Evolutionary conservation across 2,113 vertebrate species (phyloP).

Genomic region (Hirundichthys speculiger): DNA sequence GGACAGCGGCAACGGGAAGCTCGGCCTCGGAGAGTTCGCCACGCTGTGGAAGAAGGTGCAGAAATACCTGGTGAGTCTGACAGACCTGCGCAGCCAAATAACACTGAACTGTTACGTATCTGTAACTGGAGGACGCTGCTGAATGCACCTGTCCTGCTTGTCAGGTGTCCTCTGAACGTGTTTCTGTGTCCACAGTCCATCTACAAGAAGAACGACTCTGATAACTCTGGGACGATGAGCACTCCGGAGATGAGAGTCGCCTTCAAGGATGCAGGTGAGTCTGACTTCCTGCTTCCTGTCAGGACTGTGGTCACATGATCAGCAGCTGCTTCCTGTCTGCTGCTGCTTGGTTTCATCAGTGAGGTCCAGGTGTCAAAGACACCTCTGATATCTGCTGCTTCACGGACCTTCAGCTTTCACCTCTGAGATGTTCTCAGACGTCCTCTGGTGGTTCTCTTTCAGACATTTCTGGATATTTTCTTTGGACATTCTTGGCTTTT

Average conservation of each 20-base stretch:
- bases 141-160: neutral
- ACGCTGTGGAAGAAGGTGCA: slow-evolving; percentile 90
- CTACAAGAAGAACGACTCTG: slow-evolving; percentile 73
- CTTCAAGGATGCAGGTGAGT: slow-evolving; percentile 73
- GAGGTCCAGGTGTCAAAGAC: neutral
- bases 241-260: slow-evolving; percentile 76
- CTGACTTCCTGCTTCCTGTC: too few species aligned
- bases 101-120: too few species aligned
- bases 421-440: too few species aligned
- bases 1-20: slow-evolving; percentile 82
- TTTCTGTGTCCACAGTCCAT: slow-evolving; percentile 49
- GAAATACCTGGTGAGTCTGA: slow-evolving; percentile 85
- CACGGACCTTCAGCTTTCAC: too few species aligned
- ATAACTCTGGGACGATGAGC: slow-evolving; percentile 76
- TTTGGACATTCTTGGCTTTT: too few species aligned
- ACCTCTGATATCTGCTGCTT: too few species aligned
- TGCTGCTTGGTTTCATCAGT: neutral
- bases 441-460: too few species aligned
- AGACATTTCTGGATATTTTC: too few species aligned
- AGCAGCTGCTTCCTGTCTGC: neutral
- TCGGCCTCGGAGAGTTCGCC: slow-evolving; percentile 86
- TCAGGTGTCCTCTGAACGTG: neutral
- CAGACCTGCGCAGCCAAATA: neutral
- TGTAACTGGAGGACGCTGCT: too few species aligned
- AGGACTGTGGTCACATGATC: neutral